Percentiles rank a stretch among this genome's conserved stretches.
phyloP scores from a whole-genome alignment of 2,888 invertebrate genomes.

The Amphimallon solstitiale region DNA sequence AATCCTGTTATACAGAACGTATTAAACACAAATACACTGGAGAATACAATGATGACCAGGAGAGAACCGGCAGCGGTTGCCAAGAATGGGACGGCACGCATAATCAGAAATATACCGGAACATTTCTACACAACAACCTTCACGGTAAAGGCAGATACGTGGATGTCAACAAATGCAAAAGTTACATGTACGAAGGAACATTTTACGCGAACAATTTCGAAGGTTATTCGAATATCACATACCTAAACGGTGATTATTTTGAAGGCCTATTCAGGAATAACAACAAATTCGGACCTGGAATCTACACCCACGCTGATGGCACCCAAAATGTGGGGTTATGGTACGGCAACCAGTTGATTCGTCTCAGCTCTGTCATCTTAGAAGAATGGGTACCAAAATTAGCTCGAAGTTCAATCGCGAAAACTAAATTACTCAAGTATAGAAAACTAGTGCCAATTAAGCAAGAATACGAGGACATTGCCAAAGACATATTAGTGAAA shows the following conservation, averaged over 20 bases:
- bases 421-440: slow-evolving; percentile 54
- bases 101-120: slow-evolving; percentile 64
- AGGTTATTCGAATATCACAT: slow-evolving; percentile 67
- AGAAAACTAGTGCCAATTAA: slow-evolving; percentile 54
- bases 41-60: slow-evolving; percentile 29
- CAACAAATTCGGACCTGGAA: slow-evolving; percentile 69
- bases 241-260: slow-evolving; percentile 62
- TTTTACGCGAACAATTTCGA: slow-evolving; percentile 67
- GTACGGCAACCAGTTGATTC: slow-evolving; percentile 64
- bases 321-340: slow-evolving; percentile 69
- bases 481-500: slow-evolving; percentile 47
- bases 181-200: slow-evolving; percentile 62
- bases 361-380: slow-evolving; percentile 56
- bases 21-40: slow-evolving; percentile 36
- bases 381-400: slow-evolving; percentile 53
- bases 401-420: slow-evolving; percentile 50
- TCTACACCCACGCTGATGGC: slow-evolving; percentile 62
- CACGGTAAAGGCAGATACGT: slow-evolving; percentile 66
- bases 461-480: slow-evolving; percentile 42
- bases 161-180: slow-evolving; percentile 49
- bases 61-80: slow-evolving; percentile 40
- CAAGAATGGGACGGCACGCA: slow-evolving; percentile 40
- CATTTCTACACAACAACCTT: slow-evolving; percentile 63
- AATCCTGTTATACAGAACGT: slow-evolving; percentile 30
- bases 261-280: slow-evolving; percentile 66